Evolutionary conservation across 2,113 vertebrate species (phyloP).

Genomic region (Columba livia): DNA sequence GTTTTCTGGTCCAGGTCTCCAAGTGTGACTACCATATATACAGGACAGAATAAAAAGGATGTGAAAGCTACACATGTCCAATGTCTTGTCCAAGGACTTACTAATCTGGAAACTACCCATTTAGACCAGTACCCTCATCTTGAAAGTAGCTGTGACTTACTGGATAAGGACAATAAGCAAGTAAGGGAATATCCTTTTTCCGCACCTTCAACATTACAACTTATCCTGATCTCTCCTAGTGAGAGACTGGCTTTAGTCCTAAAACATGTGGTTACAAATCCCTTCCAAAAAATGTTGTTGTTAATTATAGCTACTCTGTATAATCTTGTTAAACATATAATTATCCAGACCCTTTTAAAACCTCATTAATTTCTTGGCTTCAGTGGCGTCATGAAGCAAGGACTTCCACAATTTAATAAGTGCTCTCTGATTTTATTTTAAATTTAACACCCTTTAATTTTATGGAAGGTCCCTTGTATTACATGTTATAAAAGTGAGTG

Average conservation of each 20-base stretch:
- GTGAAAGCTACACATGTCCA: neutral
- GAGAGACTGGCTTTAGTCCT: constrained; percentile 5
- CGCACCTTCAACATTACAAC: neutral
- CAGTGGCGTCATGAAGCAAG: neutral
- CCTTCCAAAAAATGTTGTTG: constrained; percentile 35
- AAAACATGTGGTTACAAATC: constrained; percentile 40
- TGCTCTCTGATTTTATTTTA: constrained; percentile 36
- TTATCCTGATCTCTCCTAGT: neutral
- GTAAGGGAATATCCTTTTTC: neutral
- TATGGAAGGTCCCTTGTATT: constrained; percentile 28
- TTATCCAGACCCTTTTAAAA: constrained; percentile 44
- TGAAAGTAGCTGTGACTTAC: neutral
- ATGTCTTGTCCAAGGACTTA: neutral
- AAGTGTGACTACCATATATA: neutral
- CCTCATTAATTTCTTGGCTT: constrained; percentile 50
- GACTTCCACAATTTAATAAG: constrained; percentile 34
- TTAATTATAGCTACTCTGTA: constrained; percentile 32
- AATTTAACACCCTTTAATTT: constrained; percentile 46
- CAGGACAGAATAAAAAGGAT: neutral
- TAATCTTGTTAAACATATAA: constrained; percentile 57
- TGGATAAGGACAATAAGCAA: neutral
- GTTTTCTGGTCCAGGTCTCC: neutral
- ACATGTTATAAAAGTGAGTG: neutral
- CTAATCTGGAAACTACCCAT: neutral
- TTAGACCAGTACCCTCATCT: neutral